Evolutionary conservation across 2,888 invertebrate genomes (phyloP).

Genomic region (Trichogramma dendrolimi): DNA sequence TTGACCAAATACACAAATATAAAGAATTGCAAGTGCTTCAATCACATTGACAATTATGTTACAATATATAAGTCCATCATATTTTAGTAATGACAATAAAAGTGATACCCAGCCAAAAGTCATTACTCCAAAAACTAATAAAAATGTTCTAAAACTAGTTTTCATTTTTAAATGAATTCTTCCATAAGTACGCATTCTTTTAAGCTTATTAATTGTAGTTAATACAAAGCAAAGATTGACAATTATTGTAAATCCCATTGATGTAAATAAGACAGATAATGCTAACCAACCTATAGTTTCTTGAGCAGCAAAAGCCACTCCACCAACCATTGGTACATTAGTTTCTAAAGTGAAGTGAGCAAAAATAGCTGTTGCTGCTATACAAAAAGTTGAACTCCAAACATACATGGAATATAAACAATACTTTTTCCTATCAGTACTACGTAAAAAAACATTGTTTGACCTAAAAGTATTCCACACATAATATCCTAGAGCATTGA

Average conservation of each 20-base stretch:
- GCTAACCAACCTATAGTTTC: conserved; percentile 79
- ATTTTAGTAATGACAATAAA: conserved; percentile 70
- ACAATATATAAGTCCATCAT: conserved; percentile 69
- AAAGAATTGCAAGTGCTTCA: conserved; percentile 70
- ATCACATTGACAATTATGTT: conserved; percentile 74
- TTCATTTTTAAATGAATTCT: conserved; percentile 82
- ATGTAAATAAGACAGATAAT: conserved; percentile 77
- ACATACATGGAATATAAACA: conserved; percentile 81
- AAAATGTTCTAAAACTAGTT: conserved; percentile 78
- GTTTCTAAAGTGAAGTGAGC: conserved; percentile 77
- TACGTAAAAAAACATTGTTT: conserved; percentile 76
- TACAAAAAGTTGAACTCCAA: conserved; percentile 69
- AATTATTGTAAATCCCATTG: conserved; percentile 74
- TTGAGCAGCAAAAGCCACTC: conserved; percentile 56
- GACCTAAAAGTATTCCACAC: conserved; percentile 87
- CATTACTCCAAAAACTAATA: conserved; percentile 72
- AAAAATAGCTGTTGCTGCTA: conserved; percentile 73
- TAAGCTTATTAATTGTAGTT: conserved; percentile 74
- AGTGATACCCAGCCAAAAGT: conserved; percentile 73
- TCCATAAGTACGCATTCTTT: conserved; percentile 77
- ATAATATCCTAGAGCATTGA: conserved; percentile 80
- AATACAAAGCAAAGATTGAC: conserved; percentile 76
- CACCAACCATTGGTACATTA: conserved; percentile 53
- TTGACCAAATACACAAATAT: conserved; percentile 73
- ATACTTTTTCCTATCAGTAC: conserved; percentile 81